These are phyloP conservation scores for Falco concolor DNA, from an alignment of 2,797 vertebrate species.

Conservation along the genomic window DNA sequence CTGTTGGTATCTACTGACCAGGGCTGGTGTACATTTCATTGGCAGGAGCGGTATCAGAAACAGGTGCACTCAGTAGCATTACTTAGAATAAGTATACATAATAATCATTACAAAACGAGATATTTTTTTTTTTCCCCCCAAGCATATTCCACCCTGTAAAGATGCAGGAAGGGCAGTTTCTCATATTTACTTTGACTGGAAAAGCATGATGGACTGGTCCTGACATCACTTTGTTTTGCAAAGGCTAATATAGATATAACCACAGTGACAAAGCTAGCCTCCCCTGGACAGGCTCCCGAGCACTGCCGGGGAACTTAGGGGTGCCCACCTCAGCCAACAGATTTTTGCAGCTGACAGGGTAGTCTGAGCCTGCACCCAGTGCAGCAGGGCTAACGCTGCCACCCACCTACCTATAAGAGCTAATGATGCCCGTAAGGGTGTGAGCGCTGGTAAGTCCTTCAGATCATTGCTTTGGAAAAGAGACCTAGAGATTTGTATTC, in stretches of 20 bases:
- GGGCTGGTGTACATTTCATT: neutral
- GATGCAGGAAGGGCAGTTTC: neutral
- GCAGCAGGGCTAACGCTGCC: neutral
- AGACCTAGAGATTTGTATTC: neutral
- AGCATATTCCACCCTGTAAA: neutral
- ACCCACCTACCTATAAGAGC: neutral
- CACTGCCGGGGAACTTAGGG: constrained; percentile 43
- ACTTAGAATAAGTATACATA: neutral
- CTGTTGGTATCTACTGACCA: neutral
- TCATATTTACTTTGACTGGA: neutral
- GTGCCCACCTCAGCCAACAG: constrained; percentile 10
- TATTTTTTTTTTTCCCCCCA: neutral
- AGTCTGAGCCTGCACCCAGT: neutral
- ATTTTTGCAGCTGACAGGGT: neutral
- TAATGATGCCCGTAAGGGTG: neutral
- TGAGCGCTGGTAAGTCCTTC: neutral
- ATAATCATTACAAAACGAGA: neutral
- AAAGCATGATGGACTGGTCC: constrained; percentile 40
- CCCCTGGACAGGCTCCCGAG: neutral
- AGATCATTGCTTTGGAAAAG: neutral
- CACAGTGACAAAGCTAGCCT: constrained; percentile 21
- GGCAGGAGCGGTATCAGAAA: neutral
- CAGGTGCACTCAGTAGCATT: neutral
- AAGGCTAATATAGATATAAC: constrained; percentile 44
- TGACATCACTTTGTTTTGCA: constrained; percentile 43